Percentiles rank a stretch among this genome's conserved stretches.
Evolutionary conservation across 2,888 invertebrate species (phyloP).

Genomic region (Standfussiana lucernea): DNA sequence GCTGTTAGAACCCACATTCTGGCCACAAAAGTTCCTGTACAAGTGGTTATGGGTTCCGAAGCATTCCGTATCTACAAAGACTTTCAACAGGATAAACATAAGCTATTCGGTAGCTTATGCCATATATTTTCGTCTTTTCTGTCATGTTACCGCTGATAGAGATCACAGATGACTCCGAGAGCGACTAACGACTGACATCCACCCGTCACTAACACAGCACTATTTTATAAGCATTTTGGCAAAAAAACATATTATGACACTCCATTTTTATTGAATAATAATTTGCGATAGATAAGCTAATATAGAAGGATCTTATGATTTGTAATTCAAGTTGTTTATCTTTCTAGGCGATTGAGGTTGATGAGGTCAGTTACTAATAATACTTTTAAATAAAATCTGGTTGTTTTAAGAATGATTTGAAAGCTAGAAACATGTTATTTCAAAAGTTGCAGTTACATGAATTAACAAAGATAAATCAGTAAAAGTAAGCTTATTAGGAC

Average conservation of each 20-base stretch:
- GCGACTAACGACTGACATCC: constrained; percentile 32
- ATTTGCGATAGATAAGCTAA: background rate
- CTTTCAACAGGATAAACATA: background rate
- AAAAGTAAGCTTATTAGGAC: background rate
- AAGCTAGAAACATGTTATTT: background rate
- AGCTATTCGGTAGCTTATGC: background rate
- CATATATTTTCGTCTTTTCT: background rate
- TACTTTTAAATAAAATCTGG: background rate
- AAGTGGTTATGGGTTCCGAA: background rate
- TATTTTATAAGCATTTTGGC: constrained; percentile 44
- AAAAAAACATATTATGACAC: background rate
- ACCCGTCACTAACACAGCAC: constrained; percentile 20
- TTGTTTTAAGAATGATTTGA: background rate
- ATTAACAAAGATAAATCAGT: background rate
- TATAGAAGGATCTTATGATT: background rate
- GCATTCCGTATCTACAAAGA: background rate
- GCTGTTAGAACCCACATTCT: too few relatives aligned
- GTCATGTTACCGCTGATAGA: background rate
- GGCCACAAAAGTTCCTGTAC: background rate
- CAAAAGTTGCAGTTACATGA: too few relatives aligned
- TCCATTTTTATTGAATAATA: constrained; percentile 22
- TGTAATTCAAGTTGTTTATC: background rate
- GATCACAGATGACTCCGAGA: background rate
- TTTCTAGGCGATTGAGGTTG: background rate
- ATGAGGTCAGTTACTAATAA: background rate